Evolutionary conservation across 2,888 invertebrate species (phyloP).

Genomic region (Cybosia mesomella): DNA sequence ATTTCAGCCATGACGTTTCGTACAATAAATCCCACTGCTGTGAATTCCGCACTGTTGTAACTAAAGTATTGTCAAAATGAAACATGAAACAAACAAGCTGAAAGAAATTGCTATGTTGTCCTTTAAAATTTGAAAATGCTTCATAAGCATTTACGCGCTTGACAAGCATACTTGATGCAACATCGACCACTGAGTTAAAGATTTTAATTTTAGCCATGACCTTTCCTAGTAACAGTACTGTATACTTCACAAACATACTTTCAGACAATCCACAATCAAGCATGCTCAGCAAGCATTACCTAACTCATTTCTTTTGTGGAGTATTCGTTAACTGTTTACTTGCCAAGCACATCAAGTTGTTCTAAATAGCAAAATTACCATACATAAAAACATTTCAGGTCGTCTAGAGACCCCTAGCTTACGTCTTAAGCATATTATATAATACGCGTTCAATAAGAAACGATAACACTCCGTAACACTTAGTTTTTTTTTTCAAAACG

Average conservation of each 20-base stretch:
- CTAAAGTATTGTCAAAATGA: no score
- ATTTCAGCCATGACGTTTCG: no score
- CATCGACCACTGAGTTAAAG: not conserved
- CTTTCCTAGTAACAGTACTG: no score
- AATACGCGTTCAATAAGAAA: not conserved
- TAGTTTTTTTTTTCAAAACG: constrained; percentile 3
- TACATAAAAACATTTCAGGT: not conserved
- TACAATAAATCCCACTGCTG: no score
- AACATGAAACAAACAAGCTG: no score
- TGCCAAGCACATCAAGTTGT: not conserved
- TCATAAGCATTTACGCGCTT: not conserved
- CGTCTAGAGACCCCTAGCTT: not conserved
- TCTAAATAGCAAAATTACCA: not conserved
- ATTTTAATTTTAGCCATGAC: no score
- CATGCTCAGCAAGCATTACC: not conserved
- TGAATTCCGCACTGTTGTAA: no score
- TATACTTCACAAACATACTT: not conserved
- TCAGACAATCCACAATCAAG: not conserved
- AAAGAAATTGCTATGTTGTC: no score
- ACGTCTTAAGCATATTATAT: constrained; percentile 1
- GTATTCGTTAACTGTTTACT: not conserved
- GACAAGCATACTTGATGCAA: not conserved
- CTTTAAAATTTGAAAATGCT: not conserved
- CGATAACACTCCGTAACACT: not conserved
- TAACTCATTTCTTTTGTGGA: no score